These are phyloP conservation scores for Anseranas semipalmata DNA, from an alignment of 2,113 vertebrate species.

Conservation along the genomic window DNA sequence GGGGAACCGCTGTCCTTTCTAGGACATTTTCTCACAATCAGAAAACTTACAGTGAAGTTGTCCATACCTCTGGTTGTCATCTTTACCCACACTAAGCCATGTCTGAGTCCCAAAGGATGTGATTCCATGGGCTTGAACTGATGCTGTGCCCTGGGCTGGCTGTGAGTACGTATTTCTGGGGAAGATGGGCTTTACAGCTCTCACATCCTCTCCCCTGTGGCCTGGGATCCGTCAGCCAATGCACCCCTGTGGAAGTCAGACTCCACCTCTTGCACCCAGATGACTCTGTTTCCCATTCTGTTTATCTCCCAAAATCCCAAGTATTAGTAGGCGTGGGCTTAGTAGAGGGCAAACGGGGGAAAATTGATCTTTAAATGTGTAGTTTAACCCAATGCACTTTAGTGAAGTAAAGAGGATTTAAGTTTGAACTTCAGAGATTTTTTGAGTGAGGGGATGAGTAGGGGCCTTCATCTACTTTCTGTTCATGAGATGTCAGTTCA, in stretches of 20 bases:
- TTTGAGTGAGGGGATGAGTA: background rate
- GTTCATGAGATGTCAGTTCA: background rate
- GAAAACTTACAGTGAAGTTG: background rate
- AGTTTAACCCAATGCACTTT: constrained; percentile 13
- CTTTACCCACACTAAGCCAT: background rate
- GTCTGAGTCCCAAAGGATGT: background rate
- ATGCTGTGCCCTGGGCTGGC: background rate
- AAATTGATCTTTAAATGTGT: background rate
- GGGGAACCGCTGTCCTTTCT: background rate
- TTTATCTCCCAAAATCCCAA: background rate
- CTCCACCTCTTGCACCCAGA: background rate
- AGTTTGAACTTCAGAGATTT: background rate
- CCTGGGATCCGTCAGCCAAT: background rate
- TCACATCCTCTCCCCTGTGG: background rate
- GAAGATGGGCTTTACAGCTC: background rate
- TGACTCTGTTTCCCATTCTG: accelerated
- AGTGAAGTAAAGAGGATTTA: background rate
- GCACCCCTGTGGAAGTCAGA: background rate
- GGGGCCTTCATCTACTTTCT: background rate
- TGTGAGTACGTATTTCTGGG: background rate
- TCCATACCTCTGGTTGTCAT: background rate
- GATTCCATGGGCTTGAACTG: background rate
- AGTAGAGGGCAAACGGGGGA: background rate
- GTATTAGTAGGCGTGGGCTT: background rate
- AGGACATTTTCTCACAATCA: background rate